Evolutionary conservation across 2,113 vertebrate genomes (phyloP).

Genomic region (Chloropsis cyanopogon): DNA sequence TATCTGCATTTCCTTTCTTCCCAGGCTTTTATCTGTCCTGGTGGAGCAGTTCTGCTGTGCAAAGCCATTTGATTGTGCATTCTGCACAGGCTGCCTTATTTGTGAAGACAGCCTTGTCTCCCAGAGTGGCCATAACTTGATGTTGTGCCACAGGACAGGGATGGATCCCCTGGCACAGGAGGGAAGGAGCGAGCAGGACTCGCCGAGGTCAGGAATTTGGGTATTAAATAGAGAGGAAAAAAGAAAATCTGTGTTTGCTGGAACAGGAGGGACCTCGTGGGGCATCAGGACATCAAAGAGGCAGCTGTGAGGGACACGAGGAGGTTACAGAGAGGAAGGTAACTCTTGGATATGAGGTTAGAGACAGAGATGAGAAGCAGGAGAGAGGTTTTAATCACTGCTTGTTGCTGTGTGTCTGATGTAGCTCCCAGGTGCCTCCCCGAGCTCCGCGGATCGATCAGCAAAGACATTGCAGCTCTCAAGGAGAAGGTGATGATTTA

Average conservation of each 20-base stretch:
- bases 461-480: background rate
- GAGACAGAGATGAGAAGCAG: background rate
- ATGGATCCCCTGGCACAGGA: background rate
- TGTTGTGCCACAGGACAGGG: background rate
- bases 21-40: background rate
- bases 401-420: accelerated
- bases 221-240: background rate
- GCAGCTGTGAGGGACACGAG: background rate
- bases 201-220: background rate
- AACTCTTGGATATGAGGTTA: background rate
- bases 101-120: background rate
- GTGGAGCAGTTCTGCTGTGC: background rate
- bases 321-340: background rate
- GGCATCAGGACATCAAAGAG: background rate
- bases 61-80: background rate
- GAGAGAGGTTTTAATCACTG: background rate
- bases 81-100: background rate
- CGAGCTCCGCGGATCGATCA: background rate
- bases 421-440: background rate
- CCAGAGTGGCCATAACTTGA: background rate
- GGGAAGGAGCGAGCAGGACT: background rate
- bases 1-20: background rate
- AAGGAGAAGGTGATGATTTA: background rate
- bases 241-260: background rate
- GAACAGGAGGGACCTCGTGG: background rate